Conservation (phyloP, 2,797 vertebrate genomes). For the Muscicapa striata region DNA sequence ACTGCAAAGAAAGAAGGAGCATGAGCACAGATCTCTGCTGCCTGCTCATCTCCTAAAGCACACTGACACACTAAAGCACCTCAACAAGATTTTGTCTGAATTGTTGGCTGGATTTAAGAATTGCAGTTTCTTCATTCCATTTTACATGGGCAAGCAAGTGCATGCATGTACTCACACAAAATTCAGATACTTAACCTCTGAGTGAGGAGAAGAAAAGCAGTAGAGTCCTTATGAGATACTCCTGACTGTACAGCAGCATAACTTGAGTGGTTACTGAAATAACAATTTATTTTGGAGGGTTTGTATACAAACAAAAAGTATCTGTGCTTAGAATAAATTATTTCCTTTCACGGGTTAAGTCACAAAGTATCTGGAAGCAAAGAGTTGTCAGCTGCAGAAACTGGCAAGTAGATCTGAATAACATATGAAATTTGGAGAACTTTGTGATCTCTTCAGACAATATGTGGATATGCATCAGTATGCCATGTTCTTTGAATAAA, state of each 20-base stretch:
- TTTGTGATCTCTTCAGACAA: slow-evolving; percentile 68
- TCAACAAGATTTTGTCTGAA: neutral
- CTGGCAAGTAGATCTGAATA: slow-evolving; percentile 48
- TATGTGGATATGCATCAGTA: slow-evolving; percentile 60
- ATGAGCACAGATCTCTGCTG: neutral
- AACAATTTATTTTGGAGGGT: neutral
- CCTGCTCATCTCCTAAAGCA: neutral
- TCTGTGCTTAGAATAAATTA: slow-evolving; percentile 8
- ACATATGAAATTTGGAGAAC: slow-evolving; percentile 47
- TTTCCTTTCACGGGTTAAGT: slow-evolving; percentile 27
- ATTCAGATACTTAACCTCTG: neutral
- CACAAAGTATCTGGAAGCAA: neutral
- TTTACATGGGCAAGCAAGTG: neutral
- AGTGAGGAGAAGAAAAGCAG: neutral
- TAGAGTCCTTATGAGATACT: neutral
- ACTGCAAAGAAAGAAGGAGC: neutral
- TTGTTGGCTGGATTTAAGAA: neutral
- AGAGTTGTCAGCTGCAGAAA: slow-evolving; percentile 32
- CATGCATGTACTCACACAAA: neutral
- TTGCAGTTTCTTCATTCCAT: neutral
- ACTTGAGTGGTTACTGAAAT: slow-evolving; percentile 1
- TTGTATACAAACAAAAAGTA: neutral
- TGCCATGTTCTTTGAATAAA: slow-evolving; percentile 58
- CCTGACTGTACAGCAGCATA: neutral
- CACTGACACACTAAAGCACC: neutral